Evolutionary conservation across 1,140 invertebrate species (phyloP).

Genomic region (Euwallacea similis): DNA sequence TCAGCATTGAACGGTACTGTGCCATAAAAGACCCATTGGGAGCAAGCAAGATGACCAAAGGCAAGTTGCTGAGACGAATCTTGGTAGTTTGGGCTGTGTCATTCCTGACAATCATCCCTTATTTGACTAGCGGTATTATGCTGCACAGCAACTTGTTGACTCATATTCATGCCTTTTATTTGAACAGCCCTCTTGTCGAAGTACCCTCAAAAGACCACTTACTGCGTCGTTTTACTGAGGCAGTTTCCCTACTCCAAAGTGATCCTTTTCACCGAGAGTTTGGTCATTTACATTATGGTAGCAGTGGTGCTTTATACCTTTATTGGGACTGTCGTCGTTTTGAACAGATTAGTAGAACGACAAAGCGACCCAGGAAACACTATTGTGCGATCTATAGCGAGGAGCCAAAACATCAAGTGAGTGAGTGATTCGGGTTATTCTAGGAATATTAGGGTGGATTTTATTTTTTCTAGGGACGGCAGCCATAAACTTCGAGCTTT

Average conservation of each 20-base stretch:
- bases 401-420: not conserved
- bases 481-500: not conserved
- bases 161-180: too few species aligned
- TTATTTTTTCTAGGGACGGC: not conserved
- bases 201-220: not conserved
- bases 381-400: not conserved
- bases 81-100: not conserved
- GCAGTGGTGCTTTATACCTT: not conserved
- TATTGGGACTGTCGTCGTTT: not conserved
- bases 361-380: not conserved
- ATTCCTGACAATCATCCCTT: not conserved
- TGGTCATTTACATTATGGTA: not conserved
- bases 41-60: not conserved
- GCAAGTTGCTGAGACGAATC: not conserved
- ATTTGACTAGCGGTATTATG: not conserved
- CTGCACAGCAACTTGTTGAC: too few species aligned
- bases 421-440: not conserved
- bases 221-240: not conserved
- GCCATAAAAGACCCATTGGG: not conserved
- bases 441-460: too few species aligned
- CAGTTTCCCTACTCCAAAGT: not conserved
- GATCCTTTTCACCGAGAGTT: not conserved
- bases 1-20: not conserved
- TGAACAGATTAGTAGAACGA: not conserved
- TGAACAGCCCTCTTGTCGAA: not conserved